Conservation (phyloP, 2,797 vertebrate genomes). For the Denticeps clupeoides region DNA sequence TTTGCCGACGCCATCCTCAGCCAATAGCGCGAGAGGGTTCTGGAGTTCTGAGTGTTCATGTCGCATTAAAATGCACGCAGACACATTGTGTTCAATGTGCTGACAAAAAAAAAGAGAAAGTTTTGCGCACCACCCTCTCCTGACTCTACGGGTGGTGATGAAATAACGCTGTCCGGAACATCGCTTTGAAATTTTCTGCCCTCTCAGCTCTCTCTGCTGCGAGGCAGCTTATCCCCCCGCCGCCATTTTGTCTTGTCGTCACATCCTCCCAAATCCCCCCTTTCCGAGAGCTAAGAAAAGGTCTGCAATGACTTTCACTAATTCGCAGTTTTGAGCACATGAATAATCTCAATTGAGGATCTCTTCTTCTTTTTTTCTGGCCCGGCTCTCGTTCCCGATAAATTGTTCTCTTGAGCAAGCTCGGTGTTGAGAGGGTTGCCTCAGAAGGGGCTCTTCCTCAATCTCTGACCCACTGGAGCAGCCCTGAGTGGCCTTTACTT, state of each 20-base stretch:
- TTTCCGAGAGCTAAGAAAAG: neutral
- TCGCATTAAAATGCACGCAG: constrained; percentile 30
- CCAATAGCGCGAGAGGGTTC: constrained; percentile 21
- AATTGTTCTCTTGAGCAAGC: neutral
- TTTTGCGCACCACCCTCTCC: constrained; percentile 16
- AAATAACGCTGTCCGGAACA: constrained; percentile 16
- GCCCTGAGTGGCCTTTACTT: constrained; percentile 56
- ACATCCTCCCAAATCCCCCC: constrained; percentile 9
- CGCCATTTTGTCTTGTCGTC: constrained; percentile 20
- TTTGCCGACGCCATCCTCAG: neutral
- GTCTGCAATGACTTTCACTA: neutral
- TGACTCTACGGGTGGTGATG: constrained; percentile 18
- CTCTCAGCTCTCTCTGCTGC: neutral
- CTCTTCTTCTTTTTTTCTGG: neutral
- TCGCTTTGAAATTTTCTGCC: constrained; percentile 16
- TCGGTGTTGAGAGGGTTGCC: neutral
- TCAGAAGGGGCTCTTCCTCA: neutral
- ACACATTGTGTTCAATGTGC: constrained; percentile 12
- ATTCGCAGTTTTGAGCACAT: neutral
- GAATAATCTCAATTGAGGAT: neutral
- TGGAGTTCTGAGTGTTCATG: constrained; percentile 22
- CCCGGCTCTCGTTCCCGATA: neutral
- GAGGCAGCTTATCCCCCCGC: neutral
- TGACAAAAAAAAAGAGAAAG: constrained; percentile 9
- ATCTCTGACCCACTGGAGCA: constrained; percentile 29